These are phyloP conservation scores for Hystrix brachyura DNA, from an alignment of 2,113 vertebrate genomes.

Conservation along the genomic window DNA sequence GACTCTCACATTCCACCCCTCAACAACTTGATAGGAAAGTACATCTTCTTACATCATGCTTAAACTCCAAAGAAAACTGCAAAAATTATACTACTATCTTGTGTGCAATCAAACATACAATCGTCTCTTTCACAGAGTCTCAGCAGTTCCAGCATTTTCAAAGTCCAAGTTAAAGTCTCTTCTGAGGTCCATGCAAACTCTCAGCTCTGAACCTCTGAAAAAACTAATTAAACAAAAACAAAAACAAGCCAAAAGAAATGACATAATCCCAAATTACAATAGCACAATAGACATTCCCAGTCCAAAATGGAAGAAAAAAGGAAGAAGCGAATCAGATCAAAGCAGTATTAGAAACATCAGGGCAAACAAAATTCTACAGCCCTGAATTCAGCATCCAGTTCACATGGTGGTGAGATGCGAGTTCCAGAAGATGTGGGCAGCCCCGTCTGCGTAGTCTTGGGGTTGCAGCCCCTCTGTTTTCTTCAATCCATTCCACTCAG, in stretches of 20 bases:
- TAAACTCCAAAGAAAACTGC: background rate
- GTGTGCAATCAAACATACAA: background rate
- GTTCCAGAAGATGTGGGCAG: background rate
- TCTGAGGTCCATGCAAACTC: background rate
- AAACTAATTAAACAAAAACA: background rate
- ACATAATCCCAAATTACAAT: background rate
- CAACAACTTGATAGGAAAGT: background rate
- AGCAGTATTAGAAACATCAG: background rate
- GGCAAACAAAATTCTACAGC: background rate
- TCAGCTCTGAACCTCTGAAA: background rate
- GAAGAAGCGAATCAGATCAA: background rate
- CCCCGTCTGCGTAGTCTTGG: fast-evolving
- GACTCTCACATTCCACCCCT: background rate
- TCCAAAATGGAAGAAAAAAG: background rate
- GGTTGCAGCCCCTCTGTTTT: background rate
- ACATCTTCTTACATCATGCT: background rate
- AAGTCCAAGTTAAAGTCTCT: background rate
- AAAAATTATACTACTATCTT: background rate
- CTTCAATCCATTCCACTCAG: background rate
- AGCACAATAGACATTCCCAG: background rate
- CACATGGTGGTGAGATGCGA: fast-evolving
- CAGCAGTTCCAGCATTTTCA: background rate
- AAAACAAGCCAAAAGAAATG: background rate
- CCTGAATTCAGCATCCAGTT: background rate
- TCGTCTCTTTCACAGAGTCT: too few species aligned